Evolutionary conservation across 2,888 invertebrate species (phyloP).

Genomic region (Cerceris rybyensis): DNA sequence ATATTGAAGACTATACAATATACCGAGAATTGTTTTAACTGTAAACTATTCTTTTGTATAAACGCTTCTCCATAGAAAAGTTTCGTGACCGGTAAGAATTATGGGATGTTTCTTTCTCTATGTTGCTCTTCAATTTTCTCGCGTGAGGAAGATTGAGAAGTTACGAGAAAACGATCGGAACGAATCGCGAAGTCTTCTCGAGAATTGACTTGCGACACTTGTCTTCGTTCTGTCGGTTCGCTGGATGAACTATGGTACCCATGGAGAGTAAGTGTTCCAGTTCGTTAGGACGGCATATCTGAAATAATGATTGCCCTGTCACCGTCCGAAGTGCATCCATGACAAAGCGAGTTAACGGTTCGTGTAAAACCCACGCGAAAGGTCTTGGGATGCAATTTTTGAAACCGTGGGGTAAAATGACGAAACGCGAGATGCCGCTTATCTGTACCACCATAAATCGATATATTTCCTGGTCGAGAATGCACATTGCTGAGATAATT

Average conservation of each 20-base stretch:
- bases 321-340: slow-evolving; percentile 38
- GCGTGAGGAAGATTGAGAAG: slow-evolving; percentile 26
- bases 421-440: slow-evolving; percentile 32
- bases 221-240: slow-evolving; percentile 6
- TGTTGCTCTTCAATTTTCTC: slow-evolving; percentile 43
- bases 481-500: neutral
- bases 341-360: slow-evolving; percentile 59
- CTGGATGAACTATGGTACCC: slow-evolving; percentile 26
- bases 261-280: slow-evolving; percentile 39
- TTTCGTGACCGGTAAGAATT: neutral
- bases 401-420: slow-evolving; percentile 50
- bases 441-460: slow-evolving; percentile 12
- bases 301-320: slow-evolving; percentile 66
- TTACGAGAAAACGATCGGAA: slow-evolving; percentile 23
- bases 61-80: neutral
- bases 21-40: neutral
- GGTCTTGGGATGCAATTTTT: slow-evolving; percentile 6
- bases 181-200: slow-evolving; percentile 13
- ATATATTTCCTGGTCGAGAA: slow-evolving; percentile 2
- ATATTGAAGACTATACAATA: no score
- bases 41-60: neutral
- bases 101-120: neutral
- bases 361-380: slow-evolving; percentile 34
- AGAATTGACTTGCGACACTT: slow-evolving; percentile 27
- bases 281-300: slow-evolving; percentile 58